Percentiles rank a stretch among this genome's conserved stretches.
phyloP scores from a whole-genome alignment of 2,797 vertebrate genomes.

The Fistularia commersonii region DNA sequence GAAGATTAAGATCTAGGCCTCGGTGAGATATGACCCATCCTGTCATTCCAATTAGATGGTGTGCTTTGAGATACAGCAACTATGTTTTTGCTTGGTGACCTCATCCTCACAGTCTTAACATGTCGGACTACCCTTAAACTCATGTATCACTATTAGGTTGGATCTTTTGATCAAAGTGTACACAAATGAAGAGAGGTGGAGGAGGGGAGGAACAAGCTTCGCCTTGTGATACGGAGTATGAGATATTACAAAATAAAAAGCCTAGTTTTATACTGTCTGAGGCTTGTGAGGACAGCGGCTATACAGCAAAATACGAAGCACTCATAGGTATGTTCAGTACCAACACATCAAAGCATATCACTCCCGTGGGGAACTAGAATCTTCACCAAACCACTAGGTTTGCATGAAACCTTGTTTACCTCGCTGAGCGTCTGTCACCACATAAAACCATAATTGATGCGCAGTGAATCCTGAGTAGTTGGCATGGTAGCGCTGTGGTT shows the following conservation, averaged over 20 bases:
- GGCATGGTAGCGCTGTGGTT: too few relatives aligned
- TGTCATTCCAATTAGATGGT: conserved; percentile 61
- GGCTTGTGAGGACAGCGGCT: conserved; percentile 21
- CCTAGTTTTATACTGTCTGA: neutral
- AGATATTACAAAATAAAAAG: too few relatives aligned
- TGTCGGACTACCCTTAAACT: conserved; percentile 31
- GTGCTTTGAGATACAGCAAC: conserved; percentile 63
- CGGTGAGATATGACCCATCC: conserved; percentile 34
- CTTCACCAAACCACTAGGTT: too few relatives aligned
- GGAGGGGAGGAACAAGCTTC: conserved; percentile 41
- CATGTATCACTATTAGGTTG: conserved; percentile 27
- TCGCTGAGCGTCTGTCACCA: too few relatives aligned
- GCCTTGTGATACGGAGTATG: too few relatives aligned
- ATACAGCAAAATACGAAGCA: too few relatives aligned
- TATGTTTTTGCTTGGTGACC: conserved; percentile 53
- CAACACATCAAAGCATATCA: too few relatives aligned
- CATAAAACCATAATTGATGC: too few relatives aligned
- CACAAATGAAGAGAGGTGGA: conserved; percentile 20
- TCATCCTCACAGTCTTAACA: conserved; percentile 64
- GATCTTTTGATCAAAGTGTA: conserved; percentile 51
- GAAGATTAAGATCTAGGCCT: conserved; percentile 61
- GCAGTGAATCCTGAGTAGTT: too few relatives aligned
- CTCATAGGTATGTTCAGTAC: too few relatives aligned
- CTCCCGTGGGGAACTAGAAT: too few relatives aligned
- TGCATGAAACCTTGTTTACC: too few relatives aligned